Evolutionary conservation across 2,797 vertebrate species (phyloP), one percentile per base, ranked within the genome.

Genomic region (Clarias pachynema): DNA sequence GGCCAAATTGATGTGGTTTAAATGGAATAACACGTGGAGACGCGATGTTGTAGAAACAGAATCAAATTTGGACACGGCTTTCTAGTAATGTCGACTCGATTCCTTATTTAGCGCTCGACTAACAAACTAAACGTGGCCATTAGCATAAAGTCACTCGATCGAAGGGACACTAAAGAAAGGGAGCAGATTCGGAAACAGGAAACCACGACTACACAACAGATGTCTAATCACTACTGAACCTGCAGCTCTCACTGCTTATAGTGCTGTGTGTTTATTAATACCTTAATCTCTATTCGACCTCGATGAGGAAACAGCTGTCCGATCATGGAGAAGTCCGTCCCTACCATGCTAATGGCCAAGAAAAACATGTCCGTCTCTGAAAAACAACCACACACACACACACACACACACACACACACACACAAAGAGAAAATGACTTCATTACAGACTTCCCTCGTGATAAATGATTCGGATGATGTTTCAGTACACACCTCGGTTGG

Each of bases 281-380:
- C 98, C 97, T 99, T 99, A 92, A 99, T 99, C 93, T 99, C 98
- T 73, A 95, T 92, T 82, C 98, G 97, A 89, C 93, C 93, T 94
- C 98, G 96, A 87, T 98, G 97, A 90, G 98, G 97, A 94, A 99
- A 99, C 66, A 99, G 95, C 49, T 96, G 97, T 70, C 97, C 96
- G 69, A 99, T 99, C 96, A 99, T 97, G 72, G 98, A 98, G 86
- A 99, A 99, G 92, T 99, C 98, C 14, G 97, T 99, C 90, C 98
- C 98, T 86, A 99, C 98, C 98, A 99, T 99, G 91, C 97, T 99
- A 78, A 99, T 96, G 20, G 98, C 98, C 93, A 99, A 92, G 91
- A 97, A 99, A 92, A 99, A 99, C 98, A 99, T 97, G 89, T 99
- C 98, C 0, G 98, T 99, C 94, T 99, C 98, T 99, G 92, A 57